Evolutionary conservation across 2,113 vertebrate genomes (phyloP), one percentile per base, ranked within the genome.

Genomic region (Phaetusa simplex): DNA sequence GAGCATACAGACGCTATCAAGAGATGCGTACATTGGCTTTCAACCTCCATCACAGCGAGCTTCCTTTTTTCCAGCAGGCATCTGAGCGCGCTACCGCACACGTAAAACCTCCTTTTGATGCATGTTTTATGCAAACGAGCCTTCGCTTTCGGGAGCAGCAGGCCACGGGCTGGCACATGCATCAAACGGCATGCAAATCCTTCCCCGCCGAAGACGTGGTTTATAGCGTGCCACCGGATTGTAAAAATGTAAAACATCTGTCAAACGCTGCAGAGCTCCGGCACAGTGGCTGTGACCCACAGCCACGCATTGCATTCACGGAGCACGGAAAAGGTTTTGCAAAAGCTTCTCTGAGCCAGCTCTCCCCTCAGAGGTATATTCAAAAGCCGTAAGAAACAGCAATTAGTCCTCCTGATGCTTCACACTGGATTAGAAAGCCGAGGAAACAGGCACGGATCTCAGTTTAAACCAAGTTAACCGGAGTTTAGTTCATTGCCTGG

Each of bases 121-220:
- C 70, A 80, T 79, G 66, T 52, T 94, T 95, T 79, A 95, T 94
- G 96, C 73, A 95, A 96, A 96, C 53, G 70, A 88, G 52, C 40
- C 49, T 85, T 97, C 4, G 19, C 93, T 97, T 91, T 77, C 90
- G 87, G 91, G 83, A 96, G 70, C 66, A 93, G 93, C 83, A 95
- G 47, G 89, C 94, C 93, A 91, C 3, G 4, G 72, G 71, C 86
- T 94, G 91, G 89, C 92, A 69, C 64, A 29, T 12, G 64, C 34
- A 72, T 95, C 96, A 74, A 49, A 91, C 64, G 70, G 65, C 86
- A 86, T 62, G 82, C 79, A 94, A 94, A 96, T 81, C 53, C 58
- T 82, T 62, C 82, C 56, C 81, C 66, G 78, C 16, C 9, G 1
- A 49, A 94, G 30, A 87, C 7, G 11, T 19, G 7, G 83, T 81